These are phyloP conservation scores for Morus bassanus DNA, from an alignment of 2,797 vertebrate species.

Conservation along the genomic window DNA sequence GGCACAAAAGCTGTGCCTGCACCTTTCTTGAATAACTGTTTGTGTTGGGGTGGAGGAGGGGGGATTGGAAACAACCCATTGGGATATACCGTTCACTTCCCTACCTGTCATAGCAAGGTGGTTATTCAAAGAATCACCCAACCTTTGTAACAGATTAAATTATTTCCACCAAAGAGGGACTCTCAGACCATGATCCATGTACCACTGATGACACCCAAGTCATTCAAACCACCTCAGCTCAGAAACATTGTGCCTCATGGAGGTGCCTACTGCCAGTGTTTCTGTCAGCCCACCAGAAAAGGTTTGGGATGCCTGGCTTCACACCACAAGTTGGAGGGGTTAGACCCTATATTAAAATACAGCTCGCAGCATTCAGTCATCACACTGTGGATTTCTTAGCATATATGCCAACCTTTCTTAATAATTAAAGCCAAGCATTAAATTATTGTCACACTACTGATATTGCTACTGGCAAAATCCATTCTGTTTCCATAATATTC, in stretches of 20 bases:
- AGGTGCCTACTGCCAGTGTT: not conserved
- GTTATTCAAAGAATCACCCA: not conserved
- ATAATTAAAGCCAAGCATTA: not conserved
- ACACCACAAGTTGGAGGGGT: not conserved
- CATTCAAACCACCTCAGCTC: not conserved
- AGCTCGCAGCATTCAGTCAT: not conserved
- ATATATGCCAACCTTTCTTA: not conserved
- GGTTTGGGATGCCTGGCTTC: not conserved
- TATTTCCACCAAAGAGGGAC: not conserved
- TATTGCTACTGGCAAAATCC: not conserved
- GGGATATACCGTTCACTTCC: not conserved
- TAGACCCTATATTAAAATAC: not conserved
- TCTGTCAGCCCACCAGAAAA: not conserved
- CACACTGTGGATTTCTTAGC: not conserved
- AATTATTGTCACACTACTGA: not conserved
- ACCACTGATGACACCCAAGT: not conserved
- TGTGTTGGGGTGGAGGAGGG: not conserved
- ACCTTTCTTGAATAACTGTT: not conserved
- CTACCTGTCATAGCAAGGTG: not conserved
- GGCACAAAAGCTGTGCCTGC: not conserved
- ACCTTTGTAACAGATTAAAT: not conserved
- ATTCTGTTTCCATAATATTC: not conserved
- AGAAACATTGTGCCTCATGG: not conserved
- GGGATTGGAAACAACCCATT: not conserved
- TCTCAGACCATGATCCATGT: rapidly evolving